These are phyloP conservation scores for Otolemur crassicaudatus DNA, from an alignment of 2,797 vertebrate species.

Conservation along the genomic window DNA sequence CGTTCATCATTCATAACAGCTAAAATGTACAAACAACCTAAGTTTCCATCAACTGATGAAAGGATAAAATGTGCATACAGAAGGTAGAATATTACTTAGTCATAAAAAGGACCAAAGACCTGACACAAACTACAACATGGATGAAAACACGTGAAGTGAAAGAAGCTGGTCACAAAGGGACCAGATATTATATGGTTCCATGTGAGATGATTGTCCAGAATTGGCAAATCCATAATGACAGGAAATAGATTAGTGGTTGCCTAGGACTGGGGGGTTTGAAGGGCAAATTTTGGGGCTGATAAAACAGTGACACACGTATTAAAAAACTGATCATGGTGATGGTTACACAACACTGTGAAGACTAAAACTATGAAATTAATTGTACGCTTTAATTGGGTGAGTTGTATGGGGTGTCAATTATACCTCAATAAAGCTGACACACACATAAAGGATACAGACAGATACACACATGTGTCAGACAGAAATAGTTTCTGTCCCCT, in stretches of 20 bases:
- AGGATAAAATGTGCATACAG: background rate
- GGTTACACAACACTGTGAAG: background rate
- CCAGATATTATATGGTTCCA: background rate
- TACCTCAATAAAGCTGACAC: background rate
- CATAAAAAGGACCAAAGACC: background rate
- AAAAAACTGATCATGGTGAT: background rate
- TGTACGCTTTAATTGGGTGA: background rate
- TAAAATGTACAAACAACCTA: background rate
- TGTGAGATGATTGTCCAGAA: slow-evolving; percentile 7
- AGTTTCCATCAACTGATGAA: background rate
- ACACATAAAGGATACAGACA: background rate
- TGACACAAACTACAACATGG: background rate
- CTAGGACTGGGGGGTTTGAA: background rate
- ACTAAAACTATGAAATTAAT: background rate
- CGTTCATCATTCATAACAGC: background rate
- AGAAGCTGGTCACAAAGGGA: slow-evolving; percentile 14
- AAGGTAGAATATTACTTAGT: background rate
- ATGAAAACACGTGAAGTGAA: background rate
- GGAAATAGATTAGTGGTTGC: background rate
- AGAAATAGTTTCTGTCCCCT: background rate
- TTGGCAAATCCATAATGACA: background rate
- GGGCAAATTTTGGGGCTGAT: background rate
- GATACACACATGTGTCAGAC: background rate
- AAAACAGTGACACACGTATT: background rate
- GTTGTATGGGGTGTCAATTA: background rate